These are phyloP conservation scores for Eurypyga helias DNA, from an alignment of 2,113 vertebrate species.

Conservation along the genomic window DNA sequence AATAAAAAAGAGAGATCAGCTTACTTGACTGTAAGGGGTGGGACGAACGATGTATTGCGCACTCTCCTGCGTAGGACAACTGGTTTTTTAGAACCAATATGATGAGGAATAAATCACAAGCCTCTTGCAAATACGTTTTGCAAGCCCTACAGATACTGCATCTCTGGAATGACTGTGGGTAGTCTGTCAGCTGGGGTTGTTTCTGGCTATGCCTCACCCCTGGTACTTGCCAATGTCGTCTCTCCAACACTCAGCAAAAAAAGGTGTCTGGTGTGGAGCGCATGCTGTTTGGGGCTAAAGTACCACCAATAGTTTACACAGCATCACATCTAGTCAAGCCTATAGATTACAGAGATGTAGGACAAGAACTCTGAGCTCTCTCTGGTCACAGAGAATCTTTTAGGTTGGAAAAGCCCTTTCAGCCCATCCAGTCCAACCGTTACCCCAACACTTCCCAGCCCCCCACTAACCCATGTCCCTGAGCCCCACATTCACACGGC, in stretches of 20 bases:
- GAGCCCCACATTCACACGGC: too few species aligned
- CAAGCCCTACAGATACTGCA: not conserved
- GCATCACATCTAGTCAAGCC: not conserved
- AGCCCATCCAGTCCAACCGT: too few species aligned
- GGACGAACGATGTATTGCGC: not conserved
- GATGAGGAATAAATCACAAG: not conserved
- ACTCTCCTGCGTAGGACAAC: not conserved
- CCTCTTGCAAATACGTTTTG: not conserved
- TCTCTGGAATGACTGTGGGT: not conserved
- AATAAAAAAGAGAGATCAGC: not conserved
- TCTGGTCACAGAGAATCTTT: too few species aligned
- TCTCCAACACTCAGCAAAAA: not conserved
- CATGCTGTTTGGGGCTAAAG: not conserved
- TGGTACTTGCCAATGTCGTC: not conserved
- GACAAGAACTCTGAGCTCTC: not conserved
- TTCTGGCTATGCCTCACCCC: not conserved
- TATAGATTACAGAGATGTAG: not conserved
- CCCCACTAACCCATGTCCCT: too few species aligned
- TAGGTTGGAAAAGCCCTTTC: too few species aligned
- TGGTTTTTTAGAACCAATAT: not conserved
- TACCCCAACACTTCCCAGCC: too few species aligned
- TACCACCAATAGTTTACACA: not conserved
- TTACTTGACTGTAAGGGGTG: not conserved
- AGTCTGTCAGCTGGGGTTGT: not conserved
- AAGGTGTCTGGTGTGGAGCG: not conserved